phyloP scores from a whole-genome alignment of 1,140 invertebrate genomes.

The Hydropsyche tenuis region DNA sequence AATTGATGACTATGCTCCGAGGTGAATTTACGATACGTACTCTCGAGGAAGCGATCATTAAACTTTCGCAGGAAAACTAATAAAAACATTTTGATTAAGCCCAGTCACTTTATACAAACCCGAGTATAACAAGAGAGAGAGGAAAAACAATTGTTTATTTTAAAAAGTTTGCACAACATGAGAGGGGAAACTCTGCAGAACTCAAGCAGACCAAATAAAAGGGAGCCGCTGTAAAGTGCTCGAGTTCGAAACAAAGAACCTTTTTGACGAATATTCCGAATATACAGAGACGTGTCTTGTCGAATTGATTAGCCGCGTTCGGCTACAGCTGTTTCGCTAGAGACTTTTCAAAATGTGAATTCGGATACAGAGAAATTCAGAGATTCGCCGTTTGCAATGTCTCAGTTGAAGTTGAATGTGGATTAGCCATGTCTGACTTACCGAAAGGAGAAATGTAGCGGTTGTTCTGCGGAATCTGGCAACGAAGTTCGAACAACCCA shows the following conservation, averaged over 20 bases:
- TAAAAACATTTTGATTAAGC: constrained; percentile 33
- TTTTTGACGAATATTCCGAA: background rate
- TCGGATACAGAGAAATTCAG: no score
- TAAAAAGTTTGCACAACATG: constrained; percentile 41
- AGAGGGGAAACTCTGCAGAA: constrained; percentile 25
- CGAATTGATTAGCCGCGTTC: no score
- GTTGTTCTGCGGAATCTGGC: no score
- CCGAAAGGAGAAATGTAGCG: no score
- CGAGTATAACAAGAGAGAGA: background rate
- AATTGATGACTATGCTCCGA: background rate
- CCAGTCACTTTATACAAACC: background rate
- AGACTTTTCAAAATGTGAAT: no score
- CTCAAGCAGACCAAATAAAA: background rate
- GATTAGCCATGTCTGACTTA: no score
- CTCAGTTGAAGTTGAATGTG: no score
- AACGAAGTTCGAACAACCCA: no score
- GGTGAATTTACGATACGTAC: background rate
- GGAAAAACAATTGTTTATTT: constrained; percentile 42
- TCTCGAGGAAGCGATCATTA: background rate
- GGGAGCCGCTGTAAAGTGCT: background rate
- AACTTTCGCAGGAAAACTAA: constrained; percentile 27
- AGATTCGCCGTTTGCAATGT: no score
- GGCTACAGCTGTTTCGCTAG: no score
- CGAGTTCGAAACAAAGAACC: background rate
- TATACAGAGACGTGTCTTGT: no score